A percentile compares a stretch with the other conserved stretches of the same genome.
phyloP scores from a whole-genome alignment of 2,113 vertebrate species.

The Capricornis sumatraensis region DNA sequence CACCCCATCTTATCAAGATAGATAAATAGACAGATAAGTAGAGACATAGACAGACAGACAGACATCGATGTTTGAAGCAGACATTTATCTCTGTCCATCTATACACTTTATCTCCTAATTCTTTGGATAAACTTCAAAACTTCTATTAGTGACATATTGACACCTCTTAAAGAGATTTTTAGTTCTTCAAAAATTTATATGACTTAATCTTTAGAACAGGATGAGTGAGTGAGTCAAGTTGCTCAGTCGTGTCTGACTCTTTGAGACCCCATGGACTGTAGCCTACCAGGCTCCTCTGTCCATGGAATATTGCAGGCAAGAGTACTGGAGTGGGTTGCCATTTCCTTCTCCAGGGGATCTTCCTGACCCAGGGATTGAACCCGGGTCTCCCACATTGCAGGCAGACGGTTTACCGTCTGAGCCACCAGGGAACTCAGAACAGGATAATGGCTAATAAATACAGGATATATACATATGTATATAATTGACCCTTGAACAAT shows the following conservation, averaged over 20 bases:
- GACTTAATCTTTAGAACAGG: neutral
- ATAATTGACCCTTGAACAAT: neutral
- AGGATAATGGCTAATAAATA: neutral
- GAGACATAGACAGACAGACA: neutral
- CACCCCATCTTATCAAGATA: neutral
- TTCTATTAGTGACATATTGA: neutral
- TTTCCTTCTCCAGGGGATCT: too few relatives aligned
- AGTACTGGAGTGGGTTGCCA: too few relatives aligned
- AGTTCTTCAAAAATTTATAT: neutral
- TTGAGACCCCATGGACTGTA: too few relatives aligned
- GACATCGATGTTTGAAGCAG: neutral
- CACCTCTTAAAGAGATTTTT: neutral
- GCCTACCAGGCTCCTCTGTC: too few relatives aligned
- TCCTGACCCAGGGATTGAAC: too few relatives aligned
- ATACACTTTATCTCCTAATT: slow-evolving; percentile 26
- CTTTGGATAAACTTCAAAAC: neutral
- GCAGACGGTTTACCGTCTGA: too few relatives aligned
- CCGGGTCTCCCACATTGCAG: too few relatives aligned
- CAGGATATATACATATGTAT: neutral
- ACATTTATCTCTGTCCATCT: neutral
- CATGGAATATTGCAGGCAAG: too few relatives aligned
- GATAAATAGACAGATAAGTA: neutral
- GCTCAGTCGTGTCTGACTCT: fast-evolving
- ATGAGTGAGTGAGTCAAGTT: too few relatives aligned
- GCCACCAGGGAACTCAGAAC: too few relatives aligned